Evolutionary conservation across 2,113 vertebrate genomes (phyloP), one percentile per base, ranked within the genome.

Genomic region (Leucoraja erinaceus): DNA sequence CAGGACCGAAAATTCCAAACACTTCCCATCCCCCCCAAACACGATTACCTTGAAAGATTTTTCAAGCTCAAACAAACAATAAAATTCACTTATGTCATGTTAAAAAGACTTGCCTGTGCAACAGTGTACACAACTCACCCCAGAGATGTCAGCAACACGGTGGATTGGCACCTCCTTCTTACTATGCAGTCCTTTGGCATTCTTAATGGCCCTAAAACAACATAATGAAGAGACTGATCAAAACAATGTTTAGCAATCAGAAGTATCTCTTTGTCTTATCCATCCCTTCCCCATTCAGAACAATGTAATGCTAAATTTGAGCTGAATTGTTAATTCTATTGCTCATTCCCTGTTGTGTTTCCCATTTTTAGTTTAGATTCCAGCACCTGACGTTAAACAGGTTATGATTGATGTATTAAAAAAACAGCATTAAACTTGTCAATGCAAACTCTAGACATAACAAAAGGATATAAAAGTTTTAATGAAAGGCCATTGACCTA

Each of bases 111-210:
- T 12, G 1, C 7, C 20, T 63, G 83, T 31, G 25, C n/a, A 31
- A 31, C n/a, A 77, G 10, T 5, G n/a, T 93, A 93, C 93, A 94
- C 18, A 88, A 95, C 98, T 96, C 95, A 99, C 98, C 95, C 98
- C 98, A 10, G 98, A 99, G 94, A 99, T 99, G 94, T 99, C 98
- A 11, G 98, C 98, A 5, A 99, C 98, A 93, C 98, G 97, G 96
- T 99, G 98, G 93, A 99, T 99, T 0, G 98, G 98, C 93, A 99
- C 97, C 95, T 99, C 98, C 96, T 99, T 99, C 96, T 99, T 99
- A 97, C 98, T 99, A 96, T 99, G 98, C 94, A 99, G 95, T 56
- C 98, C 98, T 95, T 99, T 99, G n/a, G 98, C 98, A 6, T 99
- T 99, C 96, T 99, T 99, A 95, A 99, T 98, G 54, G 98, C 98